These are phyloP conservation scores for Cydia fagiglandana DNA, from an alignment of 1,140 invertebrate genomes.

Conservation along the genomic window DNA sequence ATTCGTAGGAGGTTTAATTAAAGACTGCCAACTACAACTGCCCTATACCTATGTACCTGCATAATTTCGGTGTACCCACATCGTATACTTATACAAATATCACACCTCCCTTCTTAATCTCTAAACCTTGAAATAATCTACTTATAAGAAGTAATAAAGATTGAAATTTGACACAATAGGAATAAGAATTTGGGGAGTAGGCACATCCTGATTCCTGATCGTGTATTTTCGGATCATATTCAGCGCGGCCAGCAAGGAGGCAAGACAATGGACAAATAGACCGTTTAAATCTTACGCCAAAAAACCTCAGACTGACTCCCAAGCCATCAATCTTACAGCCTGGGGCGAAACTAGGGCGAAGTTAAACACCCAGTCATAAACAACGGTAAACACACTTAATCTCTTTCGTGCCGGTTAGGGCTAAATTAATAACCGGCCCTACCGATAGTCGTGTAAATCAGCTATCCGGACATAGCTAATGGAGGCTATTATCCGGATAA, in stretches of 20 bases:
- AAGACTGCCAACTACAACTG: too few relatives aligned
- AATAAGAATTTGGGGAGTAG: too few relatives aligned
- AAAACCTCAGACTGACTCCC: background rate
- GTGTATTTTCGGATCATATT: too few relatives aligned
- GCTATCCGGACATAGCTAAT: slow-evolving; percentile 10
- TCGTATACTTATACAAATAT: too few relatives aligned
- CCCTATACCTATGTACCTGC: too few relatives aligned
- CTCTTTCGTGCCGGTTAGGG: slow-evolving; percentile 16
- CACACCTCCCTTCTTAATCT: too few relatives aligned
- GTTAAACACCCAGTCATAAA: background rate
- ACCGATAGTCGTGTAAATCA: slow-evolving; percentile 16
- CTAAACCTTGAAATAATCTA: too few relatives aligned
- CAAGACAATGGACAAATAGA: background rate
- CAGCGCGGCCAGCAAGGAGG: background rate
- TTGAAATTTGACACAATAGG: too few relatives aligned
- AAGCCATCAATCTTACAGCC: background rate
- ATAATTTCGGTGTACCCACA: too few relatives aligned
- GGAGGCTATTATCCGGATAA: slow-evolving; percentile 14
- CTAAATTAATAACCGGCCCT: slow-evolving; percentile 9
- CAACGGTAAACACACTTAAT: slow-evolving; percentile 18
- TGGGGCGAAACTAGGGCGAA: background rate
- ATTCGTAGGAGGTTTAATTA: too few relatives aligned
- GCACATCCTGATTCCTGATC: too few relatives aligned
- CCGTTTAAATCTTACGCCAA: background rate
- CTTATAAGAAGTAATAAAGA: too few relatives aligned